Conservation (phyloP, 2,888 invertebrate species). For the Andrena chrysosceles region DNA sequence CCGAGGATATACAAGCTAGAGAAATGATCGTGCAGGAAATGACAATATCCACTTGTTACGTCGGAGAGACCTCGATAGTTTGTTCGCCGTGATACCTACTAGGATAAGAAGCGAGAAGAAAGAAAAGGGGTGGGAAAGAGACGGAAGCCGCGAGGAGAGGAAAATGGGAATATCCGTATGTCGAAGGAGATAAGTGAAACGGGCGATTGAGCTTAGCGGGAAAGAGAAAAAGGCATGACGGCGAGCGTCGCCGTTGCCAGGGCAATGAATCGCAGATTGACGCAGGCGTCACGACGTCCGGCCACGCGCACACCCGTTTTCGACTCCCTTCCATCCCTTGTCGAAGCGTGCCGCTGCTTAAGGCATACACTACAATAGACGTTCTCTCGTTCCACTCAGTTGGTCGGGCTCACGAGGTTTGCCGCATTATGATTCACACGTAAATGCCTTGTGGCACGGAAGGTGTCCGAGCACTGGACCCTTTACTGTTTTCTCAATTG, state of each 20-base stretch:
- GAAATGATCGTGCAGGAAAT: constrained; percentile 61
- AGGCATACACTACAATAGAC: constrained; percentile 66
- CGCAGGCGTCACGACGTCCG: constrained; percentile 76
- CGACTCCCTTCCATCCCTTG: constrained; percentile 43
- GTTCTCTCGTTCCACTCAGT: constrained; percentile 59
- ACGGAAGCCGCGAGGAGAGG: constrained; percentile 40
- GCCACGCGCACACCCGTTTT: constrained; percentile 65
- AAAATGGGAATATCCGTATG: constrained; percentile 65
- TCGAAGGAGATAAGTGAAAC: constrained; percentile 66
- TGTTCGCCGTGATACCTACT: constrained; percentile 28
- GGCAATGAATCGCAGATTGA: constrained; percentile 82
- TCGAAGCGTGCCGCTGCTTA: constrained; percentile 72
- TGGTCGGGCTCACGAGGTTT: constrained; percentile 62
- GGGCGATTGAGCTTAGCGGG: constrained; percentile 53
- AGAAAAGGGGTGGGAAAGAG: not conserved
- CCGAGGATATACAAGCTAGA: constrained; percentile 11
- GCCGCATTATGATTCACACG: constrained; percentile 68
- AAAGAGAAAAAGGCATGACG: constrained; percentile 58
- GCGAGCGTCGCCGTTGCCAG: constrained; percentile 79
- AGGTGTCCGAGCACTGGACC: constrained; percentile 2
- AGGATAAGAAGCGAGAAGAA: constrained; percentile 11
- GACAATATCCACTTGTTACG: constrained; percentile 79
- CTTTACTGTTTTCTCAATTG: constrained; percentile 12
- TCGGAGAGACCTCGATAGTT: constrained; percentile 51
- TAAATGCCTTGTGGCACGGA: constrained; percentile 41